phyloP scores from a whole-genome alignment of 2,888 invertebrate species.

The Melieria picta region DNA sequence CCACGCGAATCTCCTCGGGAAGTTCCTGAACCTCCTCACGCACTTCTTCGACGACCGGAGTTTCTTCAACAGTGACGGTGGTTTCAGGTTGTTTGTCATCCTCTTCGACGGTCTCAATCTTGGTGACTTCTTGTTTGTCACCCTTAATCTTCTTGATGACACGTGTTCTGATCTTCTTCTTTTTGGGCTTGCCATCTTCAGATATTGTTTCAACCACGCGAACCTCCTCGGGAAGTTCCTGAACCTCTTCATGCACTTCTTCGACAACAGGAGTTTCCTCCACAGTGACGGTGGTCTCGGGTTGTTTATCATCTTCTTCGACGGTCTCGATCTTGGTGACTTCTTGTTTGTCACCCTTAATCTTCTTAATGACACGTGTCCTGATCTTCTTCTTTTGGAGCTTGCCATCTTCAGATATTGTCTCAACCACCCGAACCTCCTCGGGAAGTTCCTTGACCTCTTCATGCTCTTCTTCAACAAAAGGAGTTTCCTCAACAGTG shows the following conservation, averaged over 20 bases:
- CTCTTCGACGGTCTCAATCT: slow-evolving; percentile 62
- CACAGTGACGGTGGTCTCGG: slow-evolving; percentile 54
- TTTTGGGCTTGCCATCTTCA: slow-evolving; percentile 46
- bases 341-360: slow-evolving; percentile 60
- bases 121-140: slow-evolving; percentile 60
- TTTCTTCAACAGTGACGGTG: slow-evolving; percentile 52
- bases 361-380: slow-evolving; percentile 58
- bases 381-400: slow-evolving; percentile 51
- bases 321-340: slow-evolving; percentile 63
- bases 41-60: slow-evolving; percentile 35
- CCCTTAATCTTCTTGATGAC: slow-evolving; percentile 60
- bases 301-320: slow-evolving; percentile 60
- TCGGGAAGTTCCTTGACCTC: slow-evolving; percentile 59
- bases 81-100: slow-evolving; percentile 62
- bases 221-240: slow-evolving; percentile 40
- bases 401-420: slow-evolving; percentile 53
- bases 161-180: slow-evolving; percentile 47
- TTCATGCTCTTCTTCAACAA: slow-evolving; percentile 39
- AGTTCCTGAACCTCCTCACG: slow-evolving; percentile 23
- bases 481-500: slow-evolving; percentile 41
- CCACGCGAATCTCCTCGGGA: slow-evolving; percentile 40
- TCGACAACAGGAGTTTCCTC: slow-evolving; percentile 38
- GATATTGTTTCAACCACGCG: slow-evolving; percentile 47
- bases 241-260: slow-evolving; percentile 31
- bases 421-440: slow-evolving; percentile 60